Evolutionary conservation across 2,888 invertebrate genomes (phyloP).

Genomic region (Coelinius sp.): DNA sequence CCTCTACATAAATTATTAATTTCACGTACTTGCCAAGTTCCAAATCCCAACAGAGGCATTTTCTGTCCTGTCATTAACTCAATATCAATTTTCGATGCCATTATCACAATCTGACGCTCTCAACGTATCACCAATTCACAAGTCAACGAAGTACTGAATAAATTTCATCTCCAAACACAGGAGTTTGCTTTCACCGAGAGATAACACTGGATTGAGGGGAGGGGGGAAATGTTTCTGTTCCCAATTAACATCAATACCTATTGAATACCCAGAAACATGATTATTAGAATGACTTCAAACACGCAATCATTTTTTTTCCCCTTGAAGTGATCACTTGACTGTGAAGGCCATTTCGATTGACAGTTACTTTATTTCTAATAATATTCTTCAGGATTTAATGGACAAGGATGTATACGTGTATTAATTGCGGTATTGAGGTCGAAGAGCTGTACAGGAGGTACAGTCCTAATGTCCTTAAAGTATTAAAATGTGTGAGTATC

Average conservation of each 20-base stretch:
- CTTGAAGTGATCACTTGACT: conserved; percentile 35
- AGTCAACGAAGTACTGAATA: not conserved
- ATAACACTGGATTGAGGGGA: not conserved
- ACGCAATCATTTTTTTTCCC: conserved; percentile 14
- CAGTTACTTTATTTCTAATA: not conserved
- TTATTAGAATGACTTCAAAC: too few species aligned
- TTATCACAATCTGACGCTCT: conserved; percentile 52
- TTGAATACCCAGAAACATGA: too few species aligned
- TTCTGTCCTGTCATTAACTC: conserved; percentile 73
- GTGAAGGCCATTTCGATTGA: conserved; percentile 5
- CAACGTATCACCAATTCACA: not conserved
- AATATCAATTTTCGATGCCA: conserved; percentile 63
- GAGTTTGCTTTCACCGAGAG: not conserved
- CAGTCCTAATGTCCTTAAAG: conserved; percentile 80
- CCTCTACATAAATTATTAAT: not conserved
- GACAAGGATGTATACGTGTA: conserved; percentile 72
- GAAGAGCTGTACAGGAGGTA: conserved; percentile 79
- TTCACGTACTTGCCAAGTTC: conserved; percentile 83
- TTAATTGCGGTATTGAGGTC: conserved; percentile 79
- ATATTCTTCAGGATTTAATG: not conserved
- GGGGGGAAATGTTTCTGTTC: not conserved
- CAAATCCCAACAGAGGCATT: conserved; percentile 83
- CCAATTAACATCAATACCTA: not conserved
- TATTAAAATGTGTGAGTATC: conserved; percentile 81
- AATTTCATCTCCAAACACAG: not conserved